phyloP scores from a whole-genome alignment of 2,113 vertebrate species.

The Corapipo altera region DNA sequence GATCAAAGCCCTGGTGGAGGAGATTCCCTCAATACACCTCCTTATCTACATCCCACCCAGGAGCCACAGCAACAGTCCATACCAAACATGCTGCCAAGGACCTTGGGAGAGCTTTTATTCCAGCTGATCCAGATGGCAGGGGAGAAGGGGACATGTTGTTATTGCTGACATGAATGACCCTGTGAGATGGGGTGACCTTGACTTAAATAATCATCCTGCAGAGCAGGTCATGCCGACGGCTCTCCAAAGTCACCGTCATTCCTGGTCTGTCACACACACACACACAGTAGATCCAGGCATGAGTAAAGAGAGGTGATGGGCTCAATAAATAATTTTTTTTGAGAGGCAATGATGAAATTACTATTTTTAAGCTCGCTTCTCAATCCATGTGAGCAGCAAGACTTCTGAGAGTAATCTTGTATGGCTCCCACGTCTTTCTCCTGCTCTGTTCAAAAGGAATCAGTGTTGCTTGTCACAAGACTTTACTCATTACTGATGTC shows the following conservation, averaged over 20 bases:
- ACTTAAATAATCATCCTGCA: background rate
- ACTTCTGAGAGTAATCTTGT: background rate
- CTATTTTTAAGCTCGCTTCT: background rate
- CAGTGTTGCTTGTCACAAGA: background rate
- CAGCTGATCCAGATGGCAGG: rapidly evolving
- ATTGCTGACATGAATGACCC: background rate
- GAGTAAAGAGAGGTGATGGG: background rate
- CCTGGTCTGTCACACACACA: background rate
- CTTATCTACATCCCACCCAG: background rate
- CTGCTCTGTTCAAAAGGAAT: background rate
- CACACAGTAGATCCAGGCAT: background rate
- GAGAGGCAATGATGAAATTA: background rate
- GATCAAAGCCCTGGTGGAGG: background rate
- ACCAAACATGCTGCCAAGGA: background rate
- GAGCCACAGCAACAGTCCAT: background rate
- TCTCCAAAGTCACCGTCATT: rapidly evolving
- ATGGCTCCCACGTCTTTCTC: background rate
- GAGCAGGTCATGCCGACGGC: rapidly evolving
- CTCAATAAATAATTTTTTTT: background rate
- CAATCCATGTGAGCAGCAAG: background rate
- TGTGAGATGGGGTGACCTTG: background rate
- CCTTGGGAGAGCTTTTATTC: background rate
- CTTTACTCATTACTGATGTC: background rate
- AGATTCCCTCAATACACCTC: rapidly evolving
- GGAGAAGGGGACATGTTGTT: background rate